Conservation (phyloP, 2,888 invertebrate species). For the Xestia rhomboidea region DNA sequence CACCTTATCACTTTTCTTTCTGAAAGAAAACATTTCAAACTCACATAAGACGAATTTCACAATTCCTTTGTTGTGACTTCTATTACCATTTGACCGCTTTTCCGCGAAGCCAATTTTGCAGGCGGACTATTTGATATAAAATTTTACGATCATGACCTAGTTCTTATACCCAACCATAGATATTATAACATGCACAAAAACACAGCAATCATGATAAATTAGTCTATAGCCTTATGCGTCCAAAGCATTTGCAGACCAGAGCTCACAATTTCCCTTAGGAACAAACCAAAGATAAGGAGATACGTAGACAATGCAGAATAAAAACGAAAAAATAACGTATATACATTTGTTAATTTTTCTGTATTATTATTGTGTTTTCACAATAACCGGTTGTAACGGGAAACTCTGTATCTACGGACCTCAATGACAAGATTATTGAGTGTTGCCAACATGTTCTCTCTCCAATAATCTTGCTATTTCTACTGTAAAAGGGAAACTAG, state of each 20-base stretch:
- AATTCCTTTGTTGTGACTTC: slow-evolving; percentile 28
- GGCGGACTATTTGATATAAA: slow-evolving; percentile 28
- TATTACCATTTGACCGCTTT: slow-evolving; percentile 52
- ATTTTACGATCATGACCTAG: slow-evolving; percentile 33
- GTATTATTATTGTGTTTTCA: background rate
- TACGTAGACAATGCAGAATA: slow-evolving; percentile 21
- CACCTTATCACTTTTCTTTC: slow-evolving; percentile 96
- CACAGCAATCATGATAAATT: slow-evolving; percentile 52
- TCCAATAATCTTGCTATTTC: slow-evolving; percentile 3
- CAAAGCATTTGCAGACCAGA: slow-evolving; percentile 67
- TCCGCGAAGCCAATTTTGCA: slow-evolving; percentile 56
- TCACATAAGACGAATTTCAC: slow-evolving; percentile 44
- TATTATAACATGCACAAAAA: slow-evolving; percentile 62
- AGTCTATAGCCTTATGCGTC: slow-evolving; percentile 63
- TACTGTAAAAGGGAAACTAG: background rate
- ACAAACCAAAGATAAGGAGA: slow-evolving; percentile 42
- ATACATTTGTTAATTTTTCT: background rate
- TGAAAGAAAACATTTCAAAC: slow-evolving; percentile 84
- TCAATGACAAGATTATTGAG: slow-evolving; percentile 15
- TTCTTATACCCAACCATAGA: slow-evolving; percentile 55
- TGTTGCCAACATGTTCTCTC: slow-evolving; percentile 7
- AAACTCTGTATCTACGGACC: slow-evolving; percentile 23
- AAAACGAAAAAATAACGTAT: background rate
- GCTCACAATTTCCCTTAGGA: slow-evolving; percentile 40
- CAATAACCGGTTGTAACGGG: background rate